Conservation (phyloP, 2,888 invertebrate genomes). For the Julus scanicus region DNA sequence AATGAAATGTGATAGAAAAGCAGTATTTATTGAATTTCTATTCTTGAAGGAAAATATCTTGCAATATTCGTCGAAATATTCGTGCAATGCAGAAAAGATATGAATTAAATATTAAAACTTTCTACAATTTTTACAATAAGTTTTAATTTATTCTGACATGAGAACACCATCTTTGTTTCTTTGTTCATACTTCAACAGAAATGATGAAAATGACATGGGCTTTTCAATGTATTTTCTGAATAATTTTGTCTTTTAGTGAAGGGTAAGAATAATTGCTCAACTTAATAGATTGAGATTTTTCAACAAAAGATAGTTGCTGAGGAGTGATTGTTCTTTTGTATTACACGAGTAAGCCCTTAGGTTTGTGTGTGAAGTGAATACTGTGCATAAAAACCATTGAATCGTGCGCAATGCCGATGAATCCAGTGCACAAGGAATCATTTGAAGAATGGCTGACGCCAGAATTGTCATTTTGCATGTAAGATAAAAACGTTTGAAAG, state of each 20-base stretch:
- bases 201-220: background rate
- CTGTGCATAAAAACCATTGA: background rate
- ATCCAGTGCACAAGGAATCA: background rate
- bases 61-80: too few species aligned
- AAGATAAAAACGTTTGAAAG: background rate
- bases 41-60: too few species aligned
- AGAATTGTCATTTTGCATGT: slow-evolving; percentile 19
- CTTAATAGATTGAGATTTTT: slow-evolving; percentile 10
- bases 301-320: slow-evolving; percentile 19
- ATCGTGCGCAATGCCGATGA: background rate
- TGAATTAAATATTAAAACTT: too few species aligned
- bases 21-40: too few species aligned
- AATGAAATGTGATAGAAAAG: too few species aligned
- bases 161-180: background rate
- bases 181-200: background rate
- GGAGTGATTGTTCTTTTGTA: background rate
- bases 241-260: background rate
- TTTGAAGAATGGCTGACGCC: background rate
- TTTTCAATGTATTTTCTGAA: slow-evolving; percentile 4
- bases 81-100: too few species aligned
- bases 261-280: background rate
- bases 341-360: background rate
- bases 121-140: too few species aligned
- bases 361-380: background rate
- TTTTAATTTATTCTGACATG: too few species aligned